Conservation (phyloP, 2,113 vertebrate genomes). For the Bos indicus region DNA sequence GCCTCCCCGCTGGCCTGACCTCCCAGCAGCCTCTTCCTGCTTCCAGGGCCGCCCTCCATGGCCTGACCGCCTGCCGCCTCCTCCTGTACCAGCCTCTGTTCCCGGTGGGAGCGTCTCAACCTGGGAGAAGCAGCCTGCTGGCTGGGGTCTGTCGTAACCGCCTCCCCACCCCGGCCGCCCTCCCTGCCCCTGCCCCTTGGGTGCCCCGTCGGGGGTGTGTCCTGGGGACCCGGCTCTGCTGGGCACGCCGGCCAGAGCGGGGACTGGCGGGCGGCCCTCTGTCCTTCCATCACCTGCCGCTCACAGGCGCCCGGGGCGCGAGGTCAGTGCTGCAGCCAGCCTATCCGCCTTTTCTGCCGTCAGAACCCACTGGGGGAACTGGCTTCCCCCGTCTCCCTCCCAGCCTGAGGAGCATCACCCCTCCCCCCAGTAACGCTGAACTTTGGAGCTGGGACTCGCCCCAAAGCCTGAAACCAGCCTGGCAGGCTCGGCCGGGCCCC, state of each 20-base stretch:
- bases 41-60: neutral
- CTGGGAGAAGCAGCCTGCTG: neutral
- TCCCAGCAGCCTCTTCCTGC: neutral
- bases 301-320: accelerated
- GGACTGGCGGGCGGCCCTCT: neutral
- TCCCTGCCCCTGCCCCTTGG: neutral
- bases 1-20: neutral
- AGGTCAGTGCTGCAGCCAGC: accelerated
- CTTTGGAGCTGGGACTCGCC: neutral
- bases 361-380: too few relatives aligned
- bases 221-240: neutral
- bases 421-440: neutral
- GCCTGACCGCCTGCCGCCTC: neutral
- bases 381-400: neutral
- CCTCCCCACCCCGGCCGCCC: neutral
- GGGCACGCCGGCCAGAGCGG: accelerated
- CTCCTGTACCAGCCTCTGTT: neutral
- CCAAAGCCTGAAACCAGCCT: neutral
- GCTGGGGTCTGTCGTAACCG: neutral
- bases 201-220: neutral
- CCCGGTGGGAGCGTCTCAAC: neutral
- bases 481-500: accelerated
- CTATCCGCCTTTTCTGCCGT: accelerated
- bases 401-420: too few relatives aligned
- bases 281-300: accelerated